Percentiles rank a stretch among this genome's conserved stretches.
Conservation (phyloP, 2,888 invertebrate species). For the Parnassius smintheus region DNA sequence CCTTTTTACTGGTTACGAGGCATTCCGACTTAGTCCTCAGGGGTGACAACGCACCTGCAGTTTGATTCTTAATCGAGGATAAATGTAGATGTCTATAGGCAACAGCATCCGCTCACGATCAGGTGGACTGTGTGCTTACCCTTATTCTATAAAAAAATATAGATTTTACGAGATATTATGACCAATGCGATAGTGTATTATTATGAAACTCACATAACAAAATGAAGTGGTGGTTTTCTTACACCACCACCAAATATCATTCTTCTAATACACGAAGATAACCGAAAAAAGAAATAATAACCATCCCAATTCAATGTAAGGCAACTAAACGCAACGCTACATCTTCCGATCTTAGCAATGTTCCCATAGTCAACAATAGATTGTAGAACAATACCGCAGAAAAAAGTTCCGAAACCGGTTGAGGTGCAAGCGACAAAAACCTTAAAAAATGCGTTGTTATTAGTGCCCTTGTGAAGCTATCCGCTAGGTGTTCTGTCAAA, state of each 20-base stretch:
- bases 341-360: conserved; percentile 38
- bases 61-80: too few relatives aligned
- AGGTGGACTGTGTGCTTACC: too few relatives aligned
- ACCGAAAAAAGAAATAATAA: not conserved
- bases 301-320: conserved; percentile 27
- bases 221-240: too few relatives aligned
- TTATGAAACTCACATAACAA: too few relatives aligned
- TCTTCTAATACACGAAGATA: conserved; percentile 20
- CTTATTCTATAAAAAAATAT: too few relatives aligned
- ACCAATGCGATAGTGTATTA: too few relatives aligned
- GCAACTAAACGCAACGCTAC: conserved; percentile 40
- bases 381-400: conserved; percentile 29
- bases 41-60: too few relatives aligned
- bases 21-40: too few relatives aligned
- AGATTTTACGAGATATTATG: too few relatives aligned
- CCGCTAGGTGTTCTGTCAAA: conserved; percentile 38
- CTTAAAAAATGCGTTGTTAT: conserved; percentile 48
- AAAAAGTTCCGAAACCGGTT: conserved; percentile 36
- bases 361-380: conserved; percentile 53
- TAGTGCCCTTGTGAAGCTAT: conserved; percentile 50
- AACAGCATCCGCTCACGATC: too few relatives aligned
- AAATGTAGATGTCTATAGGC: too few relatives aligned
- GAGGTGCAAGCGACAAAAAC: conserved; percentile 32
- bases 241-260: not conserved
- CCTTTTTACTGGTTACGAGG: too few relatives aligned